Conservation (phyloP, 2,888 invertebrate genomes). For the Allolobophora icterica region DNA sequence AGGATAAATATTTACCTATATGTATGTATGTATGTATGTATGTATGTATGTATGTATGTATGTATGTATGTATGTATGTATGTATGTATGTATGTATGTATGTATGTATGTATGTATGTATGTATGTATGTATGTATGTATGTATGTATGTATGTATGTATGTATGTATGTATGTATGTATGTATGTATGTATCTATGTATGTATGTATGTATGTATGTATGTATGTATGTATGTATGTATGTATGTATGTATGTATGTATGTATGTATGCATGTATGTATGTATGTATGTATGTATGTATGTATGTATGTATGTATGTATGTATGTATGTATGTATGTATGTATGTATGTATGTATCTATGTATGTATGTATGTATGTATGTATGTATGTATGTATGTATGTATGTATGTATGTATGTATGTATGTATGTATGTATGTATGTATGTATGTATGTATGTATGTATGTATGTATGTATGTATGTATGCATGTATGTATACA, state of each 20-base stretch:
- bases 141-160: conserved; percentile 7
- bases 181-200: conserved; percentile 22
- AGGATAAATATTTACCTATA: neutral
- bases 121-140: conserved; percentile 17
- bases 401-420: neutral
- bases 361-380: neutral
- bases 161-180: conserved; percentile 29
- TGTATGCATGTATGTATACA: neutral
- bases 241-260: too few relatives aligned
- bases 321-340: too few relatives aligned
- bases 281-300: too few relatives aligned
- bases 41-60: neutral
- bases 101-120: neutral
- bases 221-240: too few relatives aligned
- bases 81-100: conserved; percentile 17
- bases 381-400: neutral
- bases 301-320: too few relatives aligned
- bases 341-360: conserved; percentile 24
- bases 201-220: too few relatives aligned
- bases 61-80: neutral
- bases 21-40: neutral
- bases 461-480: conserved; percentile 17
- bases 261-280: conserved; percentile 30
- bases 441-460: neutral
- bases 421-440: conserved; percentile 17